Base-by-base conservation (phyloP, 2,797 vertebrate genomes). In the Antennarius maculatus region DNA sequence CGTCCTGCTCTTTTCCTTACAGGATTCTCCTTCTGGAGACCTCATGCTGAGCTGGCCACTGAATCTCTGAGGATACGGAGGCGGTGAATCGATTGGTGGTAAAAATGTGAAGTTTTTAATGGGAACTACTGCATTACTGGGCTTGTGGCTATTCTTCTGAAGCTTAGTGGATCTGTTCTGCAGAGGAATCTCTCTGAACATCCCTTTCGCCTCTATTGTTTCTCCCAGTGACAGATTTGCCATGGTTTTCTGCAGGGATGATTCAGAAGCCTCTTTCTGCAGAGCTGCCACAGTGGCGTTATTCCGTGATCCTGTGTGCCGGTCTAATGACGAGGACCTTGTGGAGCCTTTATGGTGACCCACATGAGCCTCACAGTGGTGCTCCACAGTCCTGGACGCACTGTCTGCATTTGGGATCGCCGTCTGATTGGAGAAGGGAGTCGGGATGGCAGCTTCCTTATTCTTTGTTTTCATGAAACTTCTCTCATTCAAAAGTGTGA, bases 21-120 rank as follows among this genome's bases (percentile, higher is more conserved):
- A 50, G 14, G 14, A 60, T 51, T 69, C 70, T 61, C 28, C 53
- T 1, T 47, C 61, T 31, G 29, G 13, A 37, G 54, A 23, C 48
- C 53, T 72, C 39, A 68, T 77, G 29, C 55, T 61, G 54, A 46
- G 37, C 39, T 67, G 56, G 14, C 29, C 37, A 3, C 15, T 8
- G 29, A 17, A n/a, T 16, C 51, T 82, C 53, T 39, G 67, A 17
- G 53, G 63, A 64, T 54, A 68, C 16, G 29, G 46, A 8, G 45
- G 74, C 5, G 62, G 61, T 23, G 79, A 56, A 65, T 76, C 84
- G 14, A 94, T 87, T 0, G 91, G 90, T 18, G 93, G 93, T 51
- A 93, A 76, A 71, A 93, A 84, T 16, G 81, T 69, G n/a, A 92
- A 74, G 69, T 71, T 92, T 76, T 78, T 90, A 42, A 91, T 85